These are phyloP conservation scores for Apamea epomidion DNA, from an alignment of 2,888 invertebrate species.

Conservation along the genomic window DNA sequence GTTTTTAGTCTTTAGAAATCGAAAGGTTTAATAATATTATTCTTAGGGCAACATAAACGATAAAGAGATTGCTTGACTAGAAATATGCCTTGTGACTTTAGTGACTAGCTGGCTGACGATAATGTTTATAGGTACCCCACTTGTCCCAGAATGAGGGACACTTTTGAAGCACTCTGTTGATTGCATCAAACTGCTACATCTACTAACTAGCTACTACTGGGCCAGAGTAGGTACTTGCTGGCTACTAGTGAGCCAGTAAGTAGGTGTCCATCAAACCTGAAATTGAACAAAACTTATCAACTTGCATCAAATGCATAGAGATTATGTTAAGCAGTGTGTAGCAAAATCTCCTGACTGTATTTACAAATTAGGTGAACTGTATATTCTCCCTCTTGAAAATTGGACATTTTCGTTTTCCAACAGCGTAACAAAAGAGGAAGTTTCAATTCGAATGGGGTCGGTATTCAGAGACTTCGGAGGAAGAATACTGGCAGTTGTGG, in stretches of 20 bases:
- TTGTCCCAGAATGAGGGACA: neutral
- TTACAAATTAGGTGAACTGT: neutral
- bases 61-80: constrained; percentile 22
- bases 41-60: constrained; percentile 30
- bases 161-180: neutral
- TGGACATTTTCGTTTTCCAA: constrained; percentile 7
- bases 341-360: no score
- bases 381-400: neutral
- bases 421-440: constrained; percentile 84
- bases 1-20: constrained; percentile 62
- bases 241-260: neutral
- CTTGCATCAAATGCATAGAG: no score
- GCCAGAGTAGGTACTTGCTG: no score
- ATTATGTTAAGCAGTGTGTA: no score
- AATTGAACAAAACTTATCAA: neutral
- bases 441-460: constrained; percentile 83
- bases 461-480: constrained; percentile 87
- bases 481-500: constrained; percentile 77
- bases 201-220: neutral
- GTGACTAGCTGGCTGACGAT: neutral
- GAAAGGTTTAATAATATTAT: constrained; percentile 25
- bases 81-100: neutral
- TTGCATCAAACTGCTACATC: neutral
- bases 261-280: neutral
- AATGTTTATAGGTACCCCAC: neutral